Conservation (phyloP, 2,888 invertebrate species). For the Kuschelorhynchus macadamiae region DNA sequence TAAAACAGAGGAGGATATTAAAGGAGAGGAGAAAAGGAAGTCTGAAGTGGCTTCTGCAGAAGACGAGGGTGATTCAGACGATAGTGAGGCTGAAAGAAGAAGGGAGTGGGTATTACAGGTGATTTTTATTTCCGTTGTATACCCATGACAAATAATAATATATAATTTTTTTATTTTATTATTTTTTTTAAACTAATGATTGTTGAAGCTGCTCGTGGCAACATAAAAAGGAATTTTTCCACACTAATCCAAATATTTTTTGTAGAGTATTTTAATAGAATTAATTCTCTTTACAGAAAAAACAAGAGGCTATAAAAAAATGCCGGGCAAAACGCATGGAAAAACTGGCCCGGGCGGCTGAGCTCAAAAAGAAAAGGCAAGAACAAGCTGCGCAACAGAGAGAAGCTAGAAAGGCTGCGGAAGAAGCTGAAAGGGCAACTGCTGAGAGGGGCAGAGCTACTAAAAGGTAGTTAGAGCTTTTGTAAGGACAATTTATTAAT, state of each 20-base stretch:
- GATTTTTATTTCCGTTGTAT: not conserved
- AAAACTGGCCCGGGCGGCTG: slow-evolving; percentile 43
- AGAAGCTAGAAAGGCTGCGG: slow-evolving; percentile 34
- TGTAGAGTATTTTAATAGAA: no score
- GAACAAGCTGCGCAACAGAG: slow-evolving; percentile 40
- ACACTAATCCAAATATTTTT: no score
- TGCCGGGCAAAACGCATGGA: slow-evolving; percentile 46
- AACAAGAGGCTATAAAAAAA: slow-evolving; percentile 45
- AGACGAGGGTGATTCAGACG: slow-evolving; percentile 25
- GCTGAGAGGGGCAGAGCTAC: slow-evolving; percentile 32
- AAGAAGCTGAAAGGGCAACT: slow-evolving; percentile 36
- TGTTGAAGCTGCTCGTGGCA: no score
- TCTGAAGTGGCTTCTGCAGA: not conserved
- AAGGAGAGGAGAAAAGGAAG: slow-evolving; percentile 7
- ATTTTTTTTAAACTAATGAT: no score
- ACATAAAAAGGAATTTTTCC: no score
- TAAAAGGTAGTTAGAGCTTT: slow-evolving; percentile 33
- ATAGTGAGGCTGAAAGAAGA: slow-evolving; percentile 35
- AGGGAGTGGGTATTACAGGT: slow-evolving; percentile 21
- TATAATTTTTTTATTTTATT: slow-evolving; percentile 1
- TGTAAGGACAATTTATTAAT: no score
- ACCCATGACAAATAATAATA: not conserved
- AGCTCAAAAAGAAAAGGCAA: slow-evolving; percentile 34
- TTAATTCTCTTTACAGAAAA: slow-evolving; percentile 32
- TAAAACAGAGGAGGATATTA: not conserved